phyloP scores from a whole-genome alignment of 2,113 vertebrate species.

The Oncorhynchus masou region DNA sequence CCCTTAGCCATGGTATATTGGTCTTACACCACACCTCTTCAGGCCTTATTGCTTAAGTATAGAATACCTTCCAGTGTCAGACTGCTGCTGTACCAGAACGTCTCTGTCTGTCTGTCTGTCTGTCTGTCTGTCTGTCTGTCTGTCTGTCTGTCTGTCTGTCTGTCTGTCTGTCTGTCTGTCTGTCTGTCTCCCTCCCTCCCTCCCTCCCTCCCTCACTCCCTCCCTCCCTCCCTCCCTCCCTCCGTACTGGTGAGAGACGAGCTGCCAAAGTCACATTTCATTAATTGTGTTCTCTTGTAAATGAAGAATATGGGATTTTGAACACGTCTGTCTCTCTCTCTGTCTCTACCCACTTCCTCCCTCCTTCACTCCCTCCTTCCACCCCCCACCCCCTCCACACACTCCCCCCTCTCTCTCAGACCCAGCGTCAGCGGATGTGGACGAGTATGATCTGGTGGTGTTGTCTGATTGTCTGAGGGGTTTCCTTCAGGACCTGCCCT shows the following conservation, averaged over 20 bases:
- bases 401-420: slow-evolving; percentile 46
- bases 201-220: not conserved
- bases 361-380: slow-evolving; percentile 5
- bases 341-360: not conserved
- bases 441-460: slow-evolving; percentile 66
- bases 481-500: slow-evolving; percentile 77
- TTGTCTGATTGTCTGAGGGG: slow-evolving; percentile 72
- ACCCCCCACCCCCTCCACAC: not conserved
- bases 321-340: not conserved
- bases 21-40: too few relatives aligned
- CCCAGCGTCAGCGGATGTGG: slow-evolving; percentile 67
- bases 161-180: not conserved
- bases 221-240: not conserved
- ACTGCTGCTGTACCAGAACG: too few relatives aligned
- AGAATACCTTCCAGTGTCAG: not conserved
- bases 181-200: not conserved
- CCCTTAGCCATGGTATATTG: too few relatives aligned
- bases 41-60: too few relatives aligned
- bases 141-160: not conserved
- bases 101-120: not conserved
- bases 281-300: not conserved
- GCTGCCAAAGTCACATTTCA: not conserved
- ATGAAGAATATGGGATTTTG: not conserved
- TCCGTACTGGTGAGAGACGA: not conserved
- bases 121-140: not conserved